Evolutionary conservation across 2,113 vertebrate species (phyloP).

Genomic region (Aldabrachelys gigantea): DNA sequence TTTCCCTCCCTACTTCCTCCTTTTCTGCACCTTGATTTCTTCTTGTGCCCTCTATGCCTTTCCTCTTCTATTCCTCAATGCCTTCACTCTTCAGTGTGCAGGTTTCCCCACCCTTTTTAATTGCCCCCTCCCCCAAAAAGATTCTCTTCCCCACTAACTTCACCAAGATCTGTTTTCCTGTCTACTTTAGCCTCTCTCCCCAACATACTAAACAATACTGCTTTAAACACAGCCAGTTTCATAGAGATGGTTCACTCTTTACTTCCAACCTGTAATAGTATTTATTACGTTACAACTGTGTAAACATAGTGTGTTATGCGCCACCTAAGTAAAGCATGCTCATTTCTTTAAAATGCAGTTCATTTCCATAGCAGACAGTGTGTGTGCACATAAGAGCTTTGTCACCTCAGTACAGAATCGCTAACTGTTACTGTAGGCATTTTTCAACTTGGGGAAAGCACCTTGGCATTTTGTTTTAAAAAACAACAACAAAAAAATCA

Average conservation of each 20-base stretch:
- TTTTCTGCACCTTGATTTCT: neutral
- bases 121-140: neutral
- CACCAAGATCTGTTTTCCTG: neutral
- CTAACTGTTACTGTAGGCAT: neutral
- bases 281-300: neutral
- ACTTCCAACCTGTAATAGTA: neutral
- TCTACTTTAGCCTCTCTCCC: neutral
- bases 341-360: fast-evolving
- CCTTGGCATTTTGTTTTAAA: neutral
- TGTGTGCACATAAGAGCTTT: neutral
- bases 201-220: neutral
- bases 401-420: neutral
- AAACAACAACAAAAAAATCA: no score
- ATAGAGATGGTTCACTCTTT: neutral
- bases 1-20: neutral
- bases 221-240: neutral
- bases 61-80: neutral
- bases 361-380: neutral
- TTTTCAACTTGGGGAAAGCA: neutral
- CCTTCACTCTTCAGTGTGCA: neutral
- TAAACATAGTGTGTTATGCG: neutral
- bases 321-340: fast-evolving
- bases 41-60: neutral
- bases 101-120: neutral
- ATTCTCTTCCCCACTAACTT: fast-evolving